Percentiles rank a stretch among this genome's conserved stretches.
Evolutionary conservation across 2,888 invertebrate genomes (phyloP).

Genomic region (Phlogophora meticulosa): DNA sequence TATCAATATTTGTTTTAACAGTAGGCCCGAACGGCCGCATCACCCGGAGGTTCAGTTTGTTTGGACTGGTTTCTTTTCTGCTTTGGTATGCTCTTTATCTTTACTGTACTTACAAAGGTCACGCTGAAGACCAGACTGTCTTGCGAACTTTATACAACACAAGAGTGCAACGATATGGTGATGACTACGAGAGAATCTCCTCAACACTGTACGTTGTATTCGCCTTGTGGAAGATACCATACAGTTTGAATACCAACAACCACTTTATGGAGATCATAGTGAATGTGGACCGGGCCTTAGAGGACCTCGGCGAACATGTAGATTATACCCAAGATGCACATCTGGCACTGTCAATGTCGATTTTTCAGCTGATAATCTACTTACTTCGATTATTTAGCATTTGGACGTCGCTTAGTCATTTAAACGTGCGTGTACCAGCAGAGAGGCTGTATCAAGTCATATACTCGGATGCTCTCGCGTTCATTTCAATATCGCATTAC

Average conservation of each 20-base stretch:
- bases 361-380: constrained; percentile 68
- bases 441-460: constrained; percentile 78
- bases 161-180: constrained; percentile 80
- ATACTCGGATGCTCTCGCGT: constrained; percentile 72
- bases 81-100: constrained; percentile 72
- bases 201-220: constrained; percentile 71
- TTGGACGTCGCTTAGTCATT: constrained; percentile 69
- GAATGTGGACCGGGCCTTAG: constrained; percentile 74
- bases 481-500: constrained; percentile 73
- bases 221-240: constrained; percentile 76
- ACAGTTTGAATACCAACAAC: constrained; percentile 68
- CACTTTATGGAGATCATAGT: constrained; percentile 69
- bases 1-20: constrained; percentile 65
- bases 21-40: constrained; percentile 55
- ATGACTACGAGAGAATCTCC: constrained; percentile 74
- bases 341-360: constrained; percentile 61
- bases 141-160: constrained; percentile 78
- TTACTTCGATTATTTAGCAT: constrained; percentile 71
- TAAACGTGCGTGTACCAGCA: constrained; percentile 69
- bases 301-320: constrained; percentile 71
- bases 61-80: constrained; percentile 69
- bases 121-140: constrained; percentile 75
- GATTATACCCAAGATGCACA: constrained; percentile 70
- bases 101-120: constrained; percentile 73
- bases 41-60: constrained; percentile 63